A percentile compares a stretch with the other conserved stretches of the same genome.
These are phyloP conservation scores for Pteropus alecto DNA, from an alignment of 2,113 vertebrate species.

Conservation along the genomic window DNA sequence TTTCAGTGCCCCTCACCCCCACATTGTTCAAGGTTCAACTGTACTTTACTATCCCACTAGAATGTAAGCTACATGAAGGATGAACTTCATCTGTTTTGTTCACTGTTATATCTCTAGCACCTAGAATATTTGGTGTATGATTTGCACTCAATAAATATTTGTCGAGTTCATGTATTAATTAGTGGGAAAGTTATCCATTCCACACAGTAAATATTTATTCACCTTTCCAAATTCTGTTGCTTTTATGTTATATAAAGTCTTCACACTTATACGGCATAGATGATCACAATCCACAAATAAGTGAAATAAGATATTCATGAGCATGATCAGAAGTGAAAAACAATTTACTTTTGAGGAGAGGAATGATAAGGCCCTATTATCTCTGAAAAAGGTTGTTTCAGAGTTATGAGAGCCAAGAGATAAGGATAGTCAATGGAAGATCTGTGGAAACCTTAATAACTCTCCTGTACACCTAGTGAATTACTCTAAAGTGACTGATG, in stretches of 20 bases:
- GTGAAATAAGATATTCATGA: conserved; percentile 42
- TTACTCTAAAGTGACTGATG: not conserved
- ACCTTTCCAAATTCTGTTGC: conserved; percentile 7
- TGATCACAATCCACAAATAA: conserved; percentile 14
- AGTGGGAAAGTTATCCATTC: not conserved
- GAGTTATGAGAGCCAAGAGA: conserved; percentile 29
- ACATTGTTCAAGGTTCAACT: not conserved
- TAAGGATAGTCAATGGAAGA: not conserved
- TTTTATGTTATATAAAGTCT: conserved; percentile 18
- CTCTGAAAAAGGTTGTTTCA: not conserved
- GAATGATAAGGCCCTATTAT: not conserved
- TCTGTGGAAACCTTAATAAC: conserved; percentile 25
- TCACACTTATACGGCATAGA: not conserved
- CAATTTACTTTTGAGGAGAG: conserved; percentile 43
- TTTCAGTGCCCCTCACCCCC: not conserved
- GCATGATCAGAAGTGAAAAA: conserved; percentile 27
- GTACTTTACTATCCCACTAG: not conserved
- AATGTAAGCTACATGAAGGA: not conserved
- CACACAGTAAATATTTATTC: not conserved
- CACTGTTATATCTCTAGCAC: not conserved
- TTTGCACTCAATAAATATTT: conserved; percentile 3
- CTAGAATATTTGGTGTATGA: not conserved
- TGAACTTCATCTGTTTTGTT: not conserved
- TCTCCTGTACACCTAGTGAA: not conserved
- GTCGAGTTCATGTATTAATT: not conserved